These are phyloP conservation scores for Meda fulgida DNA, from an alignment of 2,797 vertebrate genomes.

Conservation along the genomic window DNA sequence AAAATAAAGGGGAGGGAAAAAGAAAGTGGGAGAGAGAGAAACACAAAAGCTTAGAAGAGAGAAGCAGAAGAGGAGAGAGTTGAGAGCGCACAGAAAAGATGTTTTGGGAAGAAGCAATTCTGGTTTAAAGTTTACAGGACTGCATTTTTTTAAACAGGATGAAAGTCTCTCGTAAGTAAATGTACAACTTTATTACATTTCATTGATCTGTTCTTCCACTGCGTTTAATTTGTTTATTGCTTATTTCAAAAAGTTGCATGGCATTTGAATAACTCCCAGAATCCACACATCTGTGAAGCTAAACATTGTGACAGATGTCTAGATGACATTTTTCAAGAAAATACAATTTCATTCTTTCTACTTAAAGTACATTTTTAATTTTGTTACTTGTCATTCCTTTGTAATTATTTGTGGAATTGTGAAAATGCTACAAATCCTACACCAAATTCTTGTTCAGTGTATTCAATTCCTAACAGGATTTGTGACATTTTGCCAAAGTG, in stretches of 20 bases:
- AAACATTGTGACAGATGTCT: neutral
- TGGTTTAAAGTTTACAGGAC: conserved; percentile 23
- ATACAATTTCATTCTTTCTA: neutral
- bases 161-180: conserved; percentile 62
- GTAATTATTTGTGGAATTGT: neutral
- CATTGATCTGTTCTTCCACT: neutral
- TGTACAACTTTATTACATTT: neutral
- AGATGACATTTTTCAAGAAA: neutral
- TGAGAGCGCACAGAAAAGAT: neutral
- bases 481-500: conserved; percentile 13
- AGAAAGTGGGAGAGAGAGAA: conserved; percentile 19
- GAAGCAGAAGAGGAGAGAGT: conserved; percentile 27
- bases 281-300: neutral
- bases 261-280: neutral
- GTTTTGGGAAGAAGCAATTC: neutral
- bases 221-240: neutral
- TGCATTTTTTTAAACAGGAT: conserved; percentile 26
- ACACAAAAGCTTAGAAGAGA: conserved; percentile 26
- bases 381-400: neutral
- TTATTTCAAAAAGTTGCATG: neutral
- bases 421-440: too few relatives aligned
- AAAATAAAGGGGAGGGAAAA: conserved; percentile 22
- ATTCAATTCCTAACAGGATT: conserved; percentile 9
- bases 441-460: too few relatives aligned
- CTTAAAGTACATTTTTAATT: too few relatives aligned